A percentile compares a stretch with the other conserved stretches of the same genome.
phyloP scores from a whole-genome alignment of 2,797 vertebrate genomes.

The Enteromius trimaculatus region DNA sequence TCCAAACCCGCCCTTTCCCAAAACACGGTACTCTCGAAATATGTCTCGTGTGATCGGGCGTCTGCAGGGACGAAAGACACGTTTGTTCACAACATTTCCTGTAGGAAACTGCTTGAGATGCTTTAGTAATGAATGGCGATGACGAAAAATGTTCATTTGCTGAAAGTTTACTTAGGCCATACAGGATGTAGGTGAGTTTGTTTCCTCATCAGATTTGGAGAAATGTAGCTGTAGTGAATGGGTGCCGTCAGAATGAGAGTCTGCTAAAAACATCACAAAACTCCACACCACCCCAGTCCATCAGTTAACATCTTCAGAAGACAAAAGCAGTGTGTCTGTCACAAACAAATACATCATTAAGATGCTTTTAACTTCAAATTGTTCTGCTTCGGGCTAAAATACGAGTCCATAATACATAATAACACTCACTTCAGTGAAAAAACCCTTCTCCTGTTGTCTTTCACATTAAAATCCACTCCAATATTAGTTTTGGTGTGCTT shows the following conservation, averaged over 20 bases:
- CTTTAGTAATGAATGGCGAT: background rate
- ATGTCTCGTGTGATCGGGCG: conserved; percentile 78
- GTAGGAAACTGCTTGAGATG: background rate
- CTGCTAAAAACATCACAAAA: background rate
- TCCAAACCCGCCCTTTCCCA: conserved; percentile 89
- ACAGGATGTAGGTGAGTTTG: background rate
- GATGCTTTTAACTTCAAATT: background rate
- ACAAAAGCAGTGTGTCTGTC: background rate
- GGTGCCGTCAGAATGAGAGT: background rate
- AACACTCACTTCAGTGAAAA: background rate
- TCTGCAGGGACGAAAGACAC: conserved; percentile 66
- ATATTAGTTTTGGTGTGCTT: background rate
- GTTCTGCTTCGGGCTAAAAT: background rate
- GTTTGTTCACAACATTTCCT: background rate
- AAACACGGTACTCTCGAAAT: conserved; percentile 85
- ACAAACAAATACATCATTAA: background rate
- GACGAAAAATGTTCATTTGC: background rate
- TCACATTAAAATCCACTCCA: too few species aligned
- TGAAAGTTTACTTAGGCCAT: background rate
- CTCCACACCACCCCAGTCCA: background rate
- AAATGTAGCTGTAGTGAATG: background rate
- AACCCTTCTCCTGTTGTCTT: too few species aligned
- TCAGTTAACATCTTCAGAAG: background rate
- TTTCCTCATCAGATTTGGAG: background rate
- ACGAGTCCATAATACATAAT: background rate